phyloP scores from a whole-genome alignment of 2,888 invertebrate genomes.

The Tanypteryx hageni region DNA sequence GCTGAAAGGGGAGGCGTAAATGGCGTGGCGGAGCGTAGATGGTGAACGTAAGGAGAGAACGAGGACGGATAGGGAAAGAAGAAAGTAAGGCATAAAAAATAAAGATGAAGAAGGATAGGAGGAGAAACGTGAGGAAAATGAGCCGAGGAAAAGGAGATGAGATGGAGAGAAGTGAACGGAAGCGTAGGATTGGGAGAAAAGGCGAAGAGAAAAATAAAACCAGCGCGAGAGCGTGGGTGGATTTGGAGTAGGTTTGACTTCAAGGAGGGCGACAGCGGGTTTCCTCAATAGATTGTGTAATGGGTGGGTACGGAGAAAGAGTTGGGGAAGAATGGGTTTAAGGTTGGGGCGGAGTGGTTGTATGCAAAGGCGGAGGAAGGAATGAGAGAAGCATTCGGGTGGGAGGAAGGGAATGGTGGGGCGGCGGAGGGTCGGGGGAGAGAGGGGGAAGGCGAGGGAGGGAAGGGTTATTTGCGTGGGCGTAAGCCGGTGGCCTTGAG shows the following conservation, averaged over 20 bases:
- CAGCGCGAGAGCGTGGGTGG: constrained; percentile 31
- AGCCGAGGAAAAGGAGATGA: neutral
- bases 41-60: no score
- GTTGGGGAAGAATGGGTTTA: neutral
- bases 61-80: no score
- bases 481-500: constrained; percentile 46
- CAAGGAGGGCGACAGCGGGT: neutral
- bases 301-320: neutral
- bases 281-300: constrained; percentile 46
- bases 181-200: neutral
- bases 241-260: neutral
- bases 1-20: no score
- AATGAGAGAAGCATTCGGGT: neutral
- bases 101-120: neutral
- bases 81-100: neutral
- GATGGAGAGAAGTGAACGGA: neutral
- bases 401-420: neutral
- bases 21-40: no score
- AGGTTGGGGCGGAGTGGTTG: constrained; percentile 30
- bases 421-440: neutral
- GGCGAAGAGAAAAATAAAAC: neutral
- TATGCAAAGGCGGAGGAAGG: constrained; percentile 34
- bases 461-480: constrained; percentile 34
- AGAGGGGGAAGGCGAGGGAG: neutral
- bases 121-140: neutral